A percentile compares a stretch with the other conserved stretches of the same genome.
These are phyloP conservation scores for Morpho helenor DNA, from an alignment of 2,888 invertebrate species.

Conservation along the genomic window DNA sequence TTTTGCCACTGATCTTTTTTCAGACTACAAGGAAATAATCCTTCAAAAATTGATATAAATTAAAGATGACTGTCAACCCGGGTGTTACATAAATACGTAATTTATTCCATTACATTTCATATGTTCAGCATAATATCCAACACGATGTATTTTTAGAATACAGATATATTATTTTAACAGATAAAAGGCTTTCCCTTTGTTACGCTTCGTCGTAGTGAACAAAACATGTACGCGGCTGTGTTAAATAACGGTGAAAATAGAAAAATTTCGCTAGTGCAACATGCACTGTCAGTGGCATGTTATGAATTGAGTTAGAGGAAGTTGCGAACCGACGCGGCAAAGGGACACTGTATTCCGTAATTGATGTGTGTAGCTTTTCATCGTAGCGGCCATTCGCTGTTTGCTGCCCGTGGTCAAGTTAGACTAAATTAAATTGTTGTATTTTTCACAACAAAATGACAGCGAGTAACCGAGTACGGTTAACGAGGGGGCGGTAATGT, in stretches of 20 bases:
- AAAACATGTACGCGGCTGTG: conserved; percentile 31
- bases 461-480: conserved; percentile 47
- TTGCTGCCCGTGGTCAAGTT: conserved; percentile 62
- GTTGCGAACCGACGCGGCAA: conserved; percentile 49
- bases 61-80: too few relatives aligned
- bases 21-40: too few relatives aligned
- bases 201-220: conserved; percentile 4
- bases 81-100: neutral
- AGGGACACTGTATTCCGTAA: conserved; percentile 51
- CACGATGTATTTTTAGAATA: neutral
- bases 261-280: conserved; percentile 48
- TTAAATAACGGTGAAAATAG: conserved; percentile 37
- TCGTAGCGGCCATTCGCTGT: conserved; percentile 55
- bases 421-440: conserved; percentile 75
- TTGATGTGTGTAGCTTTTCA: conserved; percentile 74
- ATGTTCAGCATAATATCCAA: neutral
- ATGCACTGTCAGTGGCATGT: conserved; percentile 35
- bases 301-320: conserved; percentile 70
- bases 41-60: too few relatives aligned
- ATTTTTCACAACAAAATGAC: conserved; percentile 69
- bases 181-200: conserved; percentile 4
- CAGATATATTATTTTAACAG: neutral
- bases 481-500: conserved; percentile 59
- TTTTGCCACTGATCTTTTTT: too few relatives aligned
- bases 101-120: neutral